A percentile compares a stretch with the other conserved stretches of the same genome.
Conservation (phyloP, 2,113 vertebrate genomes). For the Phaethon lepturus region DNA sequence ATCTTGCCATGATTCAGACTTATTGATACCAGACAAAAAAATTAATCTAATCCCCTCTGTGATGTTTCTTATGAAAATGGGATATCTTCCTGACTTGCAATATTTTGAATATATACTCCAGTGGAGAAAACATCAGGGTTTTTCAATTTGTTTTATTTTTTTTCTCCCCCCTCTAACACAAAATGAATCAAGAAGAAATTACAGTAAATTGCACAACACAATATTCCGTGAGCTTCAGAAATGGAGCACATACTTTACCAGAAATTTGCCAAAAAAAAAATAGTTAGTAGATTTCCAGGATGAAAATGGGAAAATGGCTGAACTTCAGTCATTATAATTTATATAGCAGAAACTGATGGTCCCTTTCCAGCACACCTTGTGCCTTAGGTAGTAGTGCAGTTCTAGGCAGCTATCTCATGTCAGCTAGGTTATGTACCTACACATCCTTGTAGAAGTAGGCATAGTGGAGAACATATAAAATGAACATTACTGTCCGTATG, state of each 20-base stretch:
- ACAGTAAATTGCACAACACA: not conserved
- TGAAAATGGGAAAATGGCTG: not conserved
- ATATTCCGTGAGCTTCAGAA: not conserved
- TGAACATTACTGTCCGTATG: not conserved
- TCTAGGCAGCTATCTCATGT: not conserved
- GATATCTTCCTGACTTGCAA: not conserved
- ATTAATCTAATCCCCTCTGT: fast-evolving
- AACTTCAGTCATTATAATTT: not conserved
- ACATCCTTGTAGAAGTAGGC: not conserved
- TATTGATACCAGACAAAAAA: not conserved
- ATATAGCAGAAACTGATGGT: not conserved
- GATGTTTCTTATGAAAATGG: not conserved
- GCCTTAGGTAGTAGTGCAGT: not conserved
- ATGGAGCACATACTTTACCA: not conserved
- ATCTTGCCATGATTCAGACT: not conserved
- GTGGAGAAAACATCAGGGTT: fast-evolving
- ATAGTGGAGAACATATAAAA: not conserved
- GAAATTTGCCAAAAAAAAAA: not conserved
- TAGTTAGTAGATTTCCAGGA: not conserved
- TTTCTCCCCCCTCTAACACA: not conserved
- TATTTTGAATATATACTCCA: not conserved
- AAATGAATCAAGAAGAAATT: not conserved
- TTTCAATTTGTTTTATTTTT: not conserved
- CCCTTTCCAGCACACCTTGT: not conserved
- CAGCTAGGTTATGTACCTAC: not conserved